Evolutionary conservation across 37 sponge, comb jelly and placozoan genomes (phyloP).

Genomic region (Eunapius fragilis): DNA sequence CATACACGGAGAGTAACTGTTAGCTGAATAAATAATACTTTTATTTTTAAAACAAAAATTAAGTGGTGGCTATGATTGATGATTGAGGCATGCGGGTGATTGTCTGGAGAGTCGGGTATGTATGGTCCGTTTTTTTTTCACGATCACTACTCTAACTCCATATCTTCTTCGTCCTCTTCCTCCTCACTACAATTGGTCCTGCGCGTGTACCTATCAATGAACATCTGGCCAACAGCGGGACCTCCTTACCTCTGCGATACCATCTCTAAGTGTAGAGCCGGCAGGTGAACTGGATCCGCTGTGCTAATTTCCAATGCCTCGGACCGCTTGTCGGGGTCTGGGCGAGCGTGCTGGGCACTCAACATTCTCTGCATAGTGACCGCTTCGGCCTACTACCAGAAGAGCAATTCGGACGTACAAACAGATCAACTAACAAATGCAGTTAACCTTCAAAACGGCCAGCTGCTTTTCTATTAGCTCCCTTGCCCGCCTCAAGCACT

Average conservation of each 20-base stretch:
- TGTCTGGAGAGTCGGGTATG: no score
- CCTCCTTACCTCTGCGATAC: neutral
- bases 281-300: neutral
- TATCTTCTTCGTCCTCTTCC: neutral
- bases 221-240: neutral
- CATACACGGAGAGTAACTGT: neutral
- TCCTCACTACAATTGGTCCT: neutral
- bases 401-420: neutral
- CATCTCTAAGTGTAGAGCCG: conserved; percentile 22
- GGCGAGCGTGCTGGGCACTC: neutral
- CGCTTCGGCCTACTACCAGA: conserved; percentile 28
- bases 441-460: conserved; percentile 14
- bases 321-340: neutral
- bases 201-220: neutral
- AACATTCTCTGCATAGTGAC: conserved; percentile 28
- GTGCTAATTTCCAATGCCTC: neutral
- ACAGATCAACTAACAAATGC: neutral
- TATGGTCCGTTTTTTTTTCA: neutral
- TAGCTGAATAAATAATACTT: neutral
- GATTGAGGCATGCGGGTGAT: no score
- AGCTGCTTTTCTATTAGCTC: conserved; percentile 11
- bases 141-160: neutral
- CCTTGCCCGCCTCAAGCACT: neutral
- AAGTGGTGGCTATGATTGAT: neutral
- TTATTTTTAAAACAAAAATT: neutral